Conservation (phyloP, 2,113 vertebrate species). For the Octodon degus region DNA sequence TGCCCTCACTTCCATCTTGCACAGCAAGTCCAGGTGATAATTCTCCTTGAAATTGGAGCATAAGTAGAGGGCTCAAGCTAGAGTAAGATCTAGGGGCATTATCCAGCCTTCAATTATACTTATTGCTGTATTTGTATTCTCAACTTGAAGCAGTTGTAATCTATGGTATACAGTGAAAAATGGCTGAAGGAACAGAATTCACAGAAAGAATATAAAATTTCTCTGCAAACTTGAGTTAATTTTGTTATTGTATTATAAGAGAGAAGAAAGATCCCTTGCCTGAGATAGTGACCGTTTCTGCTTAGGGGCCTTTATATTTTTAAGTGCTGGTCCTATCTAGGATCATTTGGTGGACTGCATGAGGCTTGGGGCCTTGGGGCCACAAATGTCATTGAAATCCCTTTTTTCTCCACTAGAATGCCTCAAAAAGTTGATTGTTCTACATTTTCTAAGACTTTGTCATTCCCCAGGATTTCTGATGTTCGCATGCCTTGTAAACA, state of each 20-base stretch:
- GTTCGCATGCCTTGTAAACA: not conserved
- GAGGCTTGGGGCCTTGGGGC: not conserved
- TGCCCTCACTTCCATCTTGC: not conserved
- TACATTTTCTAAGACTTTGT: not conserved
- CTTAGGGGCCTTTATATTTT: not conserved
- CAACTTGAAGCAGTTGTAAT: not conserved
- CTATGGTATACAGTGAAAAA: not conserved
- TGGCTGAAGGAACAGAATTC: not conserved
- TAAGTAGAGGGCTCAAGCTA: not conserved
- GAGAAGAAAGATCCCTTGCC: not conserved
- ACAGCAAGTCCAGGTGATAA: not conserved
- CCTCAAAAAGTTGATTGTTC: conserved; percentile 12
- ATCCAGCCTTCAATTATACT: not conserved
- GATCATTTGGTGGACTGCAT: not conserved
- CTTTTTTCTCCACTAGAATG: not conserved
- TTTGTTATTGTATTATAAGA: not conserved
- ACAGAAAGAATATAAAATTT: not conserved
- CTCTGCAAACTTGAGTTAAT: not conserved
- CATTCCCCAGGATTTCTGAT: not conserved
- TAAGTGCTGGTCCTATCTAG: not conserved
- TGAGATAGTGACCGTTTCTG: not conserved
- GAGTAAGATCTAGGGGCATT: not conserved
- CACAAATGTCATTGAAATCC: not conserved
- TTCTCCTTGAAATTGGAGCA: not conserved
- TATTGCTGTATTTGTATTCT: not conserved